Evolutionary conservation across 1,140 invertebrate genomes (phyloP), one percentile per base, ranked within the genome.

Genomic region (Aphaenogaster rudis): DNA sequence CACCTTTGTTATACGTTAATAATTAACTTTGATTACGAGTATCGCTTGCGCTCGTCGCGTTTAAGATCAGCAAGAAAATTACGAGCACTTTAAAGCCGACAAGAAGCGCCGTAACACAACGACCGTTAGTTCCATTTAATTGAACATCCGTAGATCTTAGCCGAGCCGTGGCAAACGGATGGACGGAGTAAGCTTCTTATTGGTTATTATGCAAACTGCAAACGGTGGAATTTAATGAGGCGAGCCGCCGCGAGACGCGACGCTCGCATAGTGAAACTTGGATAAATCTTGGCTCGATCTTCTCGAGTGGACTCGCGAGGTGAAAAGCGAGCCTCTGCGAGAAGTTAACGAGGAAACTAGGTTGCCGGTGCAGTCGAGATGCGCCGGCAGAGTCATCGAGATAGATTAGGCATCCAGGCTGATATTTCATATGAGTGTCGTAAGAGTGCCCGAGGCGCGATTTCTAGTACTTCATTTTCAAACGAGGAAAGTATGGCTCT

Each of bases 291-390:
- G 63, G 52, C 66, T 69, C 57, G 80, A 86, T 87, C 86, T 48
- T 61, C 64, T 57, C 61, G 42, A 66, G 28, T 59, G 36, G 52
- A 81, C 39, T 28, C n/a, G 54, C 63, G 21, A 61, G 76, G 69
- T 64, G 86, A 80, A 89, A 87, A 90, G 82, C 63, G 77, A 64
- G 67, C 61, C 59, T 50, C 63, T n/a, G 45, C 28, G 50, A 36
- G 52, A 50, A 80, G 84, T 89, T 91, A 92, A 92, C 86, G 88
- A 89, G 92, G 88, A 91, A 92, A 92, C 92, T 92, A 87, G 92
- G 92, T 89, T 91, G 88, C 64, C 63, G 33, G 64, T 66, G 66
- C 59, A 45, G 42, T 15, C 71, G 84, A 76, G 80, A 87, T 87
- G 59, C 77, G 77, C 82, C 77, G 76, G 72, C 82, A 79, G 59